Base-by-base conservation (phyloP, 2,888 invertebrate genomes). In the Capitulum mitella region DNA sequence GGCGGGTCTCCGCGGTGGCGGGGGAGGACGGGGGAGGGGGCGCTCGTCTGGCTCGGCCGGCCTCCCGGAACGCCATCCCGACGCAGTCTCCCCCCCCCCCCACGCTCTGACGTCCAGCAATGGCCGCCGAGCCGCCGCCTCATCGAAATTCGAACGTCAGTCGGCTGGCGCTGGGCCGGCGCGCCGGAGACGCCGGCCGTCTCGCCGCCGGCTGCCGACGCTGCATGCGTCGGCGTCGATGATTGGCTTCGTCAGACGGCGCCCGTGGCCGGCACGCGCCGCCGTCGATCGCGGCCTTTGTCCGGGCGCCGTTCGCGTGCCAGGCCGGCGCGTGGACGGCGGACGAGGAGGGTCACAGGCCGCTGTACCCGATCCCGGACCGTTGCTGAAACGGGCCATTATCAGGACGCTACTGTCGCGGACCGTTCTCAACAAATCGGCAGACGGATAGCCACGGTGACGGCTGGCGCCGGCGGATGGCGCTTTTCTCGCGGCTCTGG, bases 111-210 rank as follows among this genome's bases (percentile, higher is more conserved):
- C 32, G 61, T 8, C 32, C 61, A n/a, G 32, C 61, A 14, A 61
- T 32, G 61, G 61, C 61, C 61, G 61, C 32, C 61, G n/a, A 6
- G 2, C 61, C 32, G 5, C 32, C 61, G 32, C 32, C 29, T 61
- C 61, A 32, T 61, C 61, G 61, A 61, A 61, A 61, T 61, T 61
- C 58, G 61, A n/a, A 32, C 61, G 61, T 32, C 61, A 29, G 32
- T 2, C 32, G 61, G 61, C 32, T n/a, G 32, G 14, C 61, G 32
- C 32, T 32, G 16, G n/a, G 61, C 16, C 61, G 51, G 51, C 51
- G 22, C 22, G 51, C 1, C 51, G 22, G 43, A 43, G 43, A 43
- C 43, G 43, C 12, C 43, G 43, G 43, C 12, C 43, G 43, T 6
- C 22, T 43, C 6, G 43, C 43, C 43, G 43, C 43, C 43, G 43